Conservation (phyloP, 1,140 invertebrate genomes). For the Drosophila pachea region DNA sequence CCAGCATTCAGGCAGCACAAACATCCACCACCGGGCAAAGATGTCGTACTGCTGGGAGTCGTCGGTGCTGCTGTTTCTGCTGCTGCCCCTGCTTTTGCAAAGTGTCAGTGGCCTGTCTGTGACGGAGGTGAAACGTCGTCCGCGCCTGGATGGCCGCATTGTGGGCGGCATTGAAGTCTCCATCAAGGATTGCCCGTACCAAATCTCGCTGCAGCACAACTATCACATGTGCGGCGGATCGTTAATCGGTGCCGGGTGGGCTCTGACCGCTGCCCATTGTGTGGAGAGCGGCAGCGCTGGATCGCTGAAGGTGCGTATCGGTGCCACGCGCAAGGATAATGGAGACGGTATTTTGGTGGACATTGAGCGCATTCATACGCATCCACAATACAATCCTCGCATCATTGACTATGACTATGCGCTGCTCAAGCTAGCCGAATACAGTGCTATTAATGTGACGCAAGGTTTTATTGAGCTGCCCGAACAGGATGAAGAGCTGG, state of each 20-base stretch:
- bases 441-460: constrained; percentile 32
- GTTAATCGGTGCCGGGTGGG: constrained; percentile 81
- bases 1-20: not conserved
- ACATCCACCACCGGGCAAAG: constrained; percentile 4
- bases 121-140: not conserved
- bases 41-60: constrained; percentile 30
- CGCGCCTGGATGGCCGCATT: constrained; percentile 74
- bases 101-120: constrained; percentile 1
- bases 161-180: constrained; percentile 76
- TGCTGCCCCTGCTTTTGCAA: constrained; percentile 13
- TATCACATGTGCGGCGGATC: constrained; percentile 83
- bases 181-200: constrained; percentile 78
- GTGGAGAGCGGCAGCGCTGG: constrained; percentile 70
- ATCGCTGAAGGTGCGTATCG: constrained; percentile 57
- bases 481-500: constrained; percentile 42
- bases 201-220: constrained; percentile 77
- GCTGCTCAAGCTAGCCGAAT: constrained; percentile 58
- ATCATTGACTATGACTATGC: constrained; percentile 76
- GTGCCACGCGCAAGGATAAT: constrained; percentile 50
- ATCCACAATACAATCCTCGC: constrained; percentile 63
- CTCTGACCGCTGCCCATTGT: constrained; percentile 81
- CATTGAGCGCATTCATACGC: constrained; percentile 60
- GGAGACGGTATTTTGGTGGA: constrained; percentile 62
- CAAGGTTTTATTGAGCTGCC: constrained; percentile 52
- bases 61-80: constrained; percentile 2